Percentiles rank a stretch among this genome's conserved stretches.
phyloP scores from a whole-genome alignment of 2,797 vertebrate species.

The Clamator glandarius region DNA sequence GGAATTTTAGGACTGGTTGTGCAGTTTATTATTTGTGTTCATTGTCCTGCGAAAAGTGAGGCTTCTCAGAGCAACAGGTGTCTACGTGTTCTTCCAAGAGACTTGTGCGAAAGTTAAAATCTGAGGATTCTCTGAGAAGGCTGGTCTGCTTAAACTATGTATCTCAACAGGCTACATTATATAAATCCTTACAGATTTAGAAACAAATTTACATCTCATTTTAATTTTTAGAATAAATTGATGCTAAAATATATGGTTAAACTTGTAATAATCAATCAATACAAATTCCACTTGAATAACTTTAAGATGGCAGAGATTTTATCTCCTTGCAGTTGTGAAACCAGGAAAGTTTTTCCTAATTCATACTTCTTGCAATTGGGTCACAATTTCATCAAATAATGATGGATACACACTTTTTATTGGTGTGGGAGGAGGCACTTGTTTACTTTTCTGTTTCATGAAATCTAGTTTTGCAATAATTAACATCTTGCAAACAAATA shows the following conservation, averaged over 20 bases:
- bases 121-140: not conserved
- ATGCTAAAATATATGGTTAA: not conserved
- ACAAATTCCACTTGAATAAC: not conserved
- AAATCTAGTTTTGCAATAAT: not conserved
- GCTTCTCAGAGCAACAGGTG: constrained; percentile 5
- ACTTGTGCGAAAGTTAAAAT: not conserved
- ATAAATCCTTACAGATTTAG: not conserved
- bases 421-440: not conserved
- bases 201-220: not conserved
- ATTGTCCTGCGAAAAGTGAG: not conserved
- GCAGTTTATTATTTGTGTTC: not conserved
- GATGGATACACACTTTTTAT: not conserved
- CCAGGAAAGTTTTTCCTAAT: not conserved
- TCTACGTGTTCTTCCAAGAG: not conserved
- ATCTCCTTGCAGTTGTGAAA: not conserved
- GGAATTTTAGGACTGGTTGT: not conserved
- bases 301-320: not conserved
- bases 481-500: not conserved
- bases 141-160: not conserved
- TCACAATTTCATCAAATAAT: not conserved
- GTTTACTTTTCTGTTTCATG: not conserved
- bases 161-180: not conserved
- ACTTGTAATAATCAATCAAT: not conserved
- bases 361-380: not conserved
- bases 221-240: not conserved